Percentiles rank a stretch among this genome's conserved stretches.
Evolutionary conservation across 23 tunicate genomes (phyloP).

Genomic region (Styela clava): DNA sequence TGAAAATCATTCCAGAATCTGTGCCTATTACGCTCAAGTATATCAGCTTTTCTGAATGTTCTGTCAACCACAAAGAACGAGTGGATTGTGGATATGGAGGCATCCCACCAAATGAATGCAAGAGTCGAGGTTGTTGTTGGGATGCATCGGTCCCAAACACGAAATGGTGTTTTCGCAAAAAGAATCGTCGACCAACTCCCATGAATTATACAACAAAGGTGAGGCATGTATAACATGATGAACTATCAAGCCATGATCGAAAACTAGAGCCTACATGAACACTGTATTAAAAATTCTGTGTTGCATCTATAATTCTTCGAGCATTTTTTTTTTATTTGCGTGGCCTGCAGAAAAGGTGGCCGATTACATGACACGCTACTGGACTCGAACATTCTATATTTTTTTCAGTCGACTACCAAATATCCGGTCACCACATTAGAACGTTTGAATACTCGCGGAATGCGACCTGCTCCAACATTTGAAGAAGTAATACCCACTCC

Average conservation of each 20-base stretch:
- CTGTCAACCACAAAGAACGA: background rate
- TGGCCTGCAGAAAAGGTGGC: too few relatives aligned
- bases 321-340: too few relatives aligned
- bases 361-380: too few relatives aligned
- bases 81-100: constrained; percentile 22
- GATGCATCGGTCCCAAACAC: background rate
- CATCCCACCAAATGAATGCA: constrained; percentile 18
- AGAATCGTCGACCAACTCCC: background rate
- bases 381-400: too few relatives aligned
- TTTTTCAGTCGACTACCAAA: background rate
- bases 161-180: constrained; percentile 9
- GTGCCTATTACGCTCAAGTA: background rate
- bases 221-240: background rate
- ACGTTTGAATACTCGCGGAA: background rate
- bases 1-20: background rate
- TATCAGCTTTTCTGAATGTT: background rate
- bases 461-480: background rate
- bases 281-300: too few relatives aligned
- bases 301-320: too few relatives aligned
- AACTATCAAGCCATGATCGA: too few relatives aligned
- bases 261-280: too few relatives aligned
- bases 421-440: background rate
- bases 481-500: background rate
- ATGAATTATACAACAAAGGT: constrained; percentile 5
- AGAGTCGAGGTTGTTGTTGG: constrained; percentile 11